phyloP scores from a whole-genome alignment of 2,797 vertebrate species.

The Chaetophractus vellerosus region DNA sequence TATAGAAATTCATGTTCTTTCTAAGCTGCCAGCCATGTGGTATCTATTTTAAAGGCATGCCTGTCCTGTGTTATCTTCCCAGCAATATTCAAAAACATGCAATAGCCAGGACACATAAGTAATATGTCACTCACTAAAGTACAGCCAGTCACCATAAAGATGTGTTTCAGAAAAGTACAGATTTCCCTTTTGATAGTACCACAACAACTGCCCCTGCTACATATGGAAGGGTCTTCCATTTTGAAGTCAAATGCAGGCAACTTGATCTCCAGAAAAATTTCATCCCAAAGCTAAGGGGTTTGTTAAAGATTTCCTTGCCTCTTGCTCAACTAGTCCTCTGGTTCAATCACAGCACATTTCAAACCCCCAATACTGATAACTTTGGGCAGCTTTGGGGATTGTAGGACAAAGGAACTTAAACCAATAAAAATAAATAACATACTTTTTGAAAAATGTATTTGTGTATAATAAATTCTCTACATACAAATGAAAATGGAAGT shows the following conservation, averaged over 20 bases:
- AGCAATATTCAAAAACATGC: not conserved
- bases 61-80: not conserved
- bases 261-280: not conserved
- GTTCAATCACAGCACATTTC: not conserved
- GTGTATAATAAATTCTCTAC: not conserved
- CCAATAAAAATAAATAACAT: not conserved
- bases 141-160: slow-evolving; percentile 17
- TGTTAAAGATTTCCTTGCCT: not conserved
- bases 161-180: slow-evolving; percentile 39
- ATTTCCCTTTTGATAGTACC: slow-evolving; percentile 33
- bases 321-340: not conserved
- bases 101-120: slow-evolving; percentile 69
- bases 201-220: slow-evolving; percentile 43
- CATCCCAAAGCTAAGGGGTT: not conserved
- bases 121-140: slow-evolving; percentile 64
- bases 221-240: not conserved
- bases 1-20: not conserved
- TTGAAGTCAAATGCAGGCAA: slow-evolving; percentile 35
- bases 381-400: not conserved
- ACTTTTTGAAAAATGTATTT: not conserved
- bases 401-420: slow-evolving; percentile 32
- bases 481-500: not conserved
- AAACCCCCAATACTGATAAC: not conserved
- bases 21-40: not conserved
- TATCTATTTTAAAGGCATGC: slow-evolving; percentile 3